Base-by-base conservation (phyloP, 2,888 invertebrate genomes). In the Drosophila barbarae region DNA sequence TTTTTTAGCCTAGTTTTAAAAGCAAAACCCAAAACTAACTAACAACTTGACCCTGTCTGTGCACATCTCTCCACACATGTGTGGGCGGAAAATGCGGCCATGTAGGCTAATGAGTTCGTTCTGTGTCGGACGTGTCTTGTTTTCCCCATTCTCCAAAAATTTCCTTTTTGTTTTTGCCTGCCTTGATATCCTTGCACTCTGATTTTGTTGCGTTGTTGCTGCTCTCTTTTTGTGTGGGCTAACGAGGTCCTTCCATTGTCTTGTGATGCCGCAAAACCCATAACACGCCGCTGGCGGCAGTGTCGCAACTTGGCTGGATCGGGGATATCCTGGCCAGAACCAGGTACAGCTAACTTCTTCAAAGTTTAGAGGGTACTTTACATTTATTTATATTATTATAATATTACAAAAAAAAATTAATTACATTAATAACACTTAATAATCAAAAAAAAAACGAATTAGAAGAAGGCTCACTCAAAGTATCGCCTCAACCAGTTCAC, bases 11-110 rank as follows among this genome's bases (percentile, higher is more conserved):
- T 10, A 1, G 5, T 18, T 18, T 39, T 6, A 39, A 21, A 21
- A 13, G 0, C 3, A 2, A 6, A 13, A 39, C 5, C 10, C 12
- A 39, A 2, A 10, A 5, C 15, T 2, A 18, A 12, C 54, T 47
- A 50, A 1, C 12, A 5, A 9, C 36, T 38, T n/a, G 3, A 2
- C 21, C 53, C 9, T 2, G 28, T 6, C 15, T 12, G 36, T 56
- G 36, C 15, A 2, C 8, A 30, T 8, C 21, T 8, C 21, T 30
- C 28, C 49, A 67, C 69, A 67, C 68, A 66, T 79, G 63, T 80
- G 84, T 83, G 80, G 84, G 73, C 78, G 76, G 84, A 77, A 83
- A 83, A 75, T 83, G 78, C 73, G 81, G 69, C 84, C 77, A 79
- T 79, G 78, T 79, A 83, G 78, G 78, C 78, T 79, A 79, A 79